phyloP scores from a whole-genome alignment of 2,888 invertebrate species.

The Colostygia pectinataria region DNA sequence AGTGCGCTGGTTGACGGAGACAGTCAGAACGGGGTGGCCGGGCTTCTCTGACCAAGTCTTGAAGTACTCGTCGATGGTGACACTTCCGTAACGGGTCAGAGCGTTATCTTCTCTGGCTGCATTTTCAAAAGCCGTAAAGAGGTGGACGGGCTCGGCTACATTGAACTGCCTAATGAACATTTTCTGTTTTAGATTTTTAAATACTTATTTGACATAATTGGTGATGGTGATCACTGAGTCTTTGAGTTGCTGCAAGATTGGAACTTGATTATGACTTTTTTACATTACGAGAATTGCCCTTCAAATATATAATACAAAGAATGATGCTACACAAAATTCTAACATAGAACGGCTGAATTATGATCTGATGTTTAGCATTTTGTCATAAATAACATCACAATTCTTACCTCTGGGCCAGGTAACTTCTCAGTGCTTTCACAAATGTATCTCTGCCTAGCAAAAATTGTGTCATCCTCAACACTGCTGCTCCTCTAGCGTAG shows the following conservation, averaged over 20 bases:
- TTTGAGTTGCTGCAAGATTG: too few relatives aligned
- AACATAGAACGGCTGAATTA: too few relatives aligned
- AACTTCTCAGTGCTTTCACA: constrained; percentile 75
- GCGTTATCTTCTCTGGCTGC: constrained; percentile 57
- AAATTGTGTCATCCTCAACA: constrained; percentile 87
- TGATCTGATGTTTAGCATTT: too few relatives aligned
- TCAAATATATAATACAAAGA: too few relatives aligned
- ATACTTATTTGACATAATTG: too few relatives aligned
- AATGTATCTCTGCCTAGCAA: constrained; percentile 81
- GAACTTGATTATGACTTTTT: too few relatives aligned
- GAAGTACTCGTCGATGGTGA: constrained; percentile 74
- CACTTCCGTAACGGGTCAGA: constrained; percentile 49
- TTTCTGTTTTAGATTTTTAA: too few relatives aligned
- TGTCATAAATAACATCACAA: neutral
- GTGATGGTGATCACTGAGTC: too few relatives aligned
- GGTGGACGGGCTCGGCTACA: constrained; percentile 75
- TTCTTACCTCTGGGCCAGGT: constrained; percentile 70
- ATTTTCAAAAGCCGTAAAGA: constrained; percentile 76
- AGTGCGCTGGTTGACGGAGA: constrained; percentile 65
- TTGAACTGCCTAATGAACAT: too few relatives aligned
- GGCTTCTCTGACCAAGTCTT: constrained; percentile 84
- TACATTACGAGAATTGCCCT: too few relatives aligned
- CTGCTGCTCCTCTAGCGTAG: constrained; percentile 85
- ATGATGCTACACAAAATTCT: too few relatives aligned
- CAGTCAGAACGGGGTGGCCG: constrained; percentile 84